phyloP scores from a whole-genome alignment of 2,888 invertebrate genomes.

The Galerucella nymphaeae region DNA sequence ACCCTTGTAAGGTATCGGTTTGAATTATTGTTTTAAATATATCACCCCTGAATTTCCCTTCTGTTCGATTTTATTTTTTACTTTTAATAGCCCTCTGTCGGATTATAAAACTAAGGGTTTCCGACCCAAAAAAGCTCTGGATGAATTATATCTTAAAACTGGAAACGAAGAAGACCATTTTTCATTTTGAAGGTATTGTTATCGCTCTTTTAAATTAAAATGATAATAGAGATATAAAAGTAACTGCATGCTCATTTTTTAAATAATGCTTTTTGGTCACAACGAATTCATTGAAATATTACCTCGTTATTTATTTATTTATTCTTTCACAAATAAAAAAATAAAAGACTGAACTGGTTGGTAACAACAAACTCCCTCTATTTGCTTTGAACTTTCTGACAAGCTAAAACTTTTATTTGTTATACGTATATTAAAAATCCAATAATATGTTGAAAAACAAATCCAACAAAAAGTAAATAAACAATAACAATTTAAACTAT shows the following conservation, averaged over 20 bases:
- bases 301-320: background rate
- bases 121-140: slow-evolving; percentile 37
- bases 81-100: slow-evolving; percentile 46
- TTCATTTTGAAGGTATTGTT: slow-evolving; percentile 24
- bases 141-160: slow-evolving; percentile 42
- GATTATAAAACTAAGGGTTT: slow-evolving; percentile 46
- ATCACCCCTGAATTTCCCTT: slow-evolving; percentile 51
- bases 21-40: slow-evolving; percentile 58
- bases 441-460: background rate
- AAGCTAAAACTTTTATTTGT: background rate
- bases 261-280: background rate
- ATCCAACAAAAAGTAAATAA: background rate
- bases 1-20: slow-evolving; percentile 55
- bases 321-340: background rate
- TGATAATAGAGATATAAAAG: slow-evolving; percentile 3
- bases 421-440: background rate
- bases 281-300: slow-evolving; percentile 1
- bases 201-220: slow-evolving; percentile 8
- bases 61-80: slow-evolving; percentile 50
- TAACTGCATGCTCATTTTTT: slow-evolving; percentile 1
- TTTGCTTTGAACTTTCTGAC: background rate
- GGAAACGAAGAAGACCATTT: slow-evolving; percentile 34
- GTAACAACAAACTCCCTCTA: slow-evolving; percentile 2
- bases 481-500: background rate
- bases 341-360: background rate